These are phyloP conservation scores for Anthopleura xanthogrammica DNA, from an alignment of 92 coral and sea anemone genomes.

Conservation along the genomic window DNA sequence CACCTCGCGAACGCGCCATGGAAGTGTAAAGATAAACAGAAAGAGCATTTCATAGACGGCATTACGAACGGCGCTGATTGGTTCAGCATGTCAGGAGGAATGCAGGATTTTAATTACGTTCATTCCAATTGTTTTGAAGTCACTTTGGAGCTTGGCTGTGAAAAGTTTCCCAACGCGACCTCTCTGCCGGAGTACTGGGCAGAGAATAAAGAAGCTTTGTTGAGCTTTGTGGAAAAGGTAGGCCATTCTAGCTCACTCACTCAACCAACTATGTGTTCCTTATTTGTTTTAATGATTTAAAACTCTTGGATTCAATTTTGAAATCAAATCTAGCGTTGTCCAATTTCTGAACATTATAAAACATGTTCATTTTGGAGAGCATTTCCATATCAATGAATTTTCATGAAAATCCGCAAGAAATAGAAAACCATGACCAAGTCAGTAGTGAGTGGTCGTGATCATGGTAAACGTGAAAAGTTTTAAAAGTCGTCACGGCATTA, in stretches of 20 bases:
- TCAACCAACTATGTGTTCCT: not conserved
- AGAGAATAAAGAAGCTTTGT: constrained; percentile 88
- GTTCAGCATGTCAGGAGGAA: constrained; percentile 94
- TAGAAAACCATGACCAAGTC: not conserved
- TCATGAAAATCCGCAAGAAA: no score
- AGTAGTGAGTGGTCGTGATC: not conserved
- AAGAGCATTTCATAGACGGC: constrained; percentile 96
- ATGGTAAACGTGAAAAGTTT: not conserved
- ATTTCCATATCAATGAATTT: not conserved
- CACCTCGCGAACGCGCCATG: constrained; percentile 96
- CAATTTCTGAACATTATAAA: no score
- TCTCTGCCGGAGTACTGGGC: constrained; percentile 78
- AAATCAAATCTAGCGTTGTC: no score
- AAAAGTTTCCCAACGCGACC: constrained; percentile 92
- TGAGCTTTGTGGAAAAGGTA: constrained; percentile 89
- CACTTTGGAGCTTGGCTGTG: constrained; percentile 93
- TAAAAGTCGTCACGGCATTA: not conserved
- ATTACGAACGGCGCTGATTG: constrained; percentile 98
- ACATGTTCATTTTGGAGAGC: not conserved
- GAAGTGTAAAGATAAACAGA: constrained; percentile 83
- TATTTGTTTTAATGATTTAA: no score
- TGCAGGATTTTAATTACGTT: constrained; percentile 96
- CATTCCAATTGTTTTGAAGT: constrained; percentile 90
- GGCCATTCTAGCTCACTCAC: not conserved
- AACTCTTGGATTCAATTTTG: no score